Evolutionary conservation across 2,888 invertebrate genomes (phyloP).

Genomic region (Marronus borbonicus): DNA sequence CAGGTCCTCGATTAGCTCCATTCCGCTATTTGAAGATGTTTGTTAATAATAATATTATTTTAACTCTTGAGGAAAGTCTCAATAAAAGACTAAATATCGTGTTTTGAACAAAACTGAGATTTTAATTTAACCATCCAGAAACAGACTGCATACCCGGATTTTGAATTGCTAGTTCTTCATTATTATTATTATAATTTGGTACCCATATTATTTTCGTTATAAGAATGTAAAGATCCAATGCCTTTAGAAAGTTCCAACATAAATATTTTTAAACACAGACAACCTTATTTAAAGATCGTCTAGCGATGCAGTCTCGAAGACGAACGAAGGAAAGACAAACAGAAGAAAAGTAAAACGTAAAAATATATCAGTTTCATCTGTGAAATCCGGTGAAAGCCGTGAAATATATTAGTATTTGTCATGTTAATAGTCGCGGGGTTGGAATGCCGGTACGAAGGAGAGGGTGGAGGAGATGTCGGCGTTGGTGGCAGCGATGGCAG

Average conservation of each 20-base stretch:
- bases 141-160: no score
- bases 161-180: no score
- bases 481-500: slow-evolving; percentile 58
- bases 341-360: slow-evolving; percentile 59
- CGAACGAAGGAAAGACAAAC: slow-evolving; percentile 50
- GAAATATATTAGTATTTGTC: slow-evolving; percentile 72
- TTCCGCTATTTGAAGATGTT: no score
- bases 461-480: slow-evolving; percentile 29
- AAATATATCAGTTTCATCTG: slow-evolving; percentile 68
- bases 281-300: slow-evolving; percentile 17
- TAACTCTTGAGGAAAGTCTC: no score
- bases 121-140: no score
- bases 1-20: no score
- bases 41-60: no score
- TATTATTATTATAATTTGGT: no score
- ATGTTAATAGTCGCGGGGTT: slow-evolving; percentile 70
- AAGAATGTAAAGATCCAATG: no score
- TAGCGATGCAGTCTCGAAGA: slow-evolving; percentile 30
- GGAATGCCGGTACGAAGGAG: slow-evolving; percentile 47
- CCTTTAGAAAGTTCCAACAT: not conserved
- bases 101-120: no score
- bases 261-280: slow-evolving; percentile 22
- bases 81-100: no score
- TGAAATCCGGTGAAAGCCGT: slow-evolving; percentile 68
- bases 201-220: no score